phyloP scores from a whole-genome alignment of 2,113 vertebrate species.

The Zosterops pallidus region DNA sequence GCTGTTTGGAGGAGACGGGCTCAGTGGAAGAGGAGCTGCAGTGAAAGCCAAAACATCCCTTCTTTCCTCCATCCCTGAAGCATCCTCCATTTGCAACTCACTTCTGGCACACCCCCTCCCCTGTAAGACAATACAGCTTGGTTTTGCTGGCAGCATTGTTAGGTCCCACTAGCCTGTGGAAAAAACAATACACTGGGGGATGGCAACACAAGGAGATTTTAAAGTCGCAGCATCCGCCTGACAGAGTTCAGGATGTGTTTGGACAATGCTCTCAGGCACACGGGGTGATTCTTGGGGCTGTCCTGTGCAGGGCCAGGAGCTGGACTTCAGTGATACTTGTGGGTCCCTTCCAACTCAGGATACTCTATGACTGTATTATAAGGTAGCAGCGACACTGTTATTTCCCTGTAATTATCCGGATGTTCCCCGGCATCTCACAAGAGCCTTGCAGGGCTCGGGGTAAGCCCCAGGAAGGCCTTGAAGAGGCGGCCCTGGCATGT shows the following conservation, averaged over 20 bases:
- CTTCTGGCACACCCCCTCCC: background rate
- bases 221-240: background rate
- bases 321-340: background rate
- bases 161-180: background rate
- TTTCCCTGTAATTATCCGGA: background rate
- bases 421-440: background rate
- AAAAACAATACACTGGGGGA: background rate
- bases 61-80: background rate
- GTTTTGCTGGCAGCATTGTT: background rate
- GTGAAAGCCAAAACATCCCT: background rate
- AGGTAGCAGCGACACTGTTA: background rate
- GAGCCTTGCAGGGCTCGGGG: background rate
- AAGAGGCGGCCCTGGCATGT: background rate
- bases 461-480: background rate
- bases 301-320: background rate
- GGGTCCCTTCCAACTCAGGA: background rate
- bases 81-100: background rate
- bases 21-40: background rate
- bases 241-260: background rate
- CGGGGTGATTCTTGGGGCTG: background rate
- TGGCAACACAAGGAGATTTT: background rate
- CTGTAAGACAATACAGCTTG: background rate
- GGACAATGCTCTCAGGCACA: background rate
- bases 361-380: background rate
- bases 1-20: background rate